Conservation (phyloP, 1,140 invertebrate genomes). For the Manduca sexta region DNA sequence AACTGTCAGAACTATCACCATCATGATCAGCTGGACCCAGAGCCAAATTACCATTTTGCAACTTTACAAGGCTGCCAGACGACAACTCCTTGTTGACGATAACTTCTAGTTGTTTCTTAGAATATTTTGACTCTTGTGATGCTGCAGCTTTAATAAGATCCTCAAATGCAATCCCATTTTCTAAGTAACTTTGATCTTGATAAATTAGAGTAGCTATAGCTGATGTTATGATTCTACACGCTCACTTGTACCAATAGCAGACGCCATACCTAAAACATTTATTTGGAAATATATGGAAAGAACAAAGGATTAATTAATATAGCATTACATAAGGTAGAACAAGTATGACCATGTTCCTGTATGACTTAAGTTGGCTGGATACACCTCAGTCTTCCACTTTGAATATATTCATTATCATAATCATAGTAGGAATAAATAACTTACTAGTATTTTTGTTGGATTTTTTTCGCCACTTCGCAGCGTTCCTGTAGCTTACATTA, state of each 20-base stretch:
- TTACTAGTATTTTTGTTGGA: conserved; percentile 53
- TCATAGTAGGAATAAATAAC: too few relatives aligned
- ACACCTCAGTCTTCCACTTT: too few relatives aligned
- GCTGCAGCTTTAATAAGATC: conserved; percentile 78
- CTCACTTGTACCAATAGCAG: conserved; percentile 48
- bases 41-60: conserved; percentile 79
- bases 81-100: conserved; percentile 79
- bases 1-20: conserved; percentile 63
- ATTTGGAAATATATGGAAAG: conserved; percentile 5
- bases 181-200: conserved; percentile 80
- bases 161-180: conserved; percentile 78
- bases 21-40: conserved; percentile 74
- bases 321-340: too few relatives aligned
- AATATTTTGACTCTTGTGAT: conserved; percentile 77
- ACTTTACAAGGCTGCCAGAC: conserved; percentile 78
- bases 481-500: conserved; percentile 87
- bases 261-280: conserved; percentile 52
- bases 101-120: conserved; percentile 77
- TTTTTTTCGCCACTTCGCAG: conserved; percentile 79
- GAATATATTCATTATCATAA: too few relatives aligned
- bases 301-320: too few relatives aligned
- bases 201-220: conserved; percentile 80
- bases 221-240: conserved; percentile 75
- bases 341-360: too few relatives aligned
- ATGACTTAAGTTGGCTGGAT: too few relatives aligned